Evolutionary conservation across 23 tunicate species (phyloP).

Genomic region (Halocynthia roretzi): DNA sequence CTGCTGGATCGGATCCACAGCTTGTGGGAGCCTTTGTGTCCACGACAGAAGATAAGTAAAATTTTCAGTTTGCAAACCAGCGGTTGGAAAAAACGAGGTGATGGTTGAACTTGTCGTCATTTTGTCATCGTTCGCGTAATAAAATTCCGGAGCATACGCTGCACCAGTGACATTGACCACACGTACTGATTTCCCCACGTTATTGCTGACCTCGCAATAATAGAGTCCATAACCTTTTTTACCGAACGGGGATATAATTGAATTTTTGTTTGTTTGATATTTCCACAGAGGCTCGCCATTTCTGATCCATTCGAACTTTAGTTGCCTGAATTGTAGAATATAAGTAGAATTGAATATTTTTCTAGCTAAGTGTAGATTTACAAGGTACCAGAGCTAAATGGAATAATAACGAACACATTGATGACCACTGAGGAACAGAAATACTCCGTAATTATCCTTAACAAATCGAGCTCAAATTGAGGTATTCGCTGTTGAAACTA

Average conservation of each 20-base stretch:
- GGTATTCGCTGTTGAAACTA: no score
- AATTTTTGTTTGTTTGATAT: not conserved
- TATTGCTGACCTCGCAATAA: conserved; percentile 49
- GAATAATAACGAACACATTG: no score
- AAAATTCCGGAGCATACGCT: conserved; percentile 77
- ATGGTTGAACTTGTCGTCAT: not conserved
- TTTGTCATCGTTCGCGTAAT: conserved; percentile 13
- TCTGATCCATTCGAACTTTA: conserved; percentile 5
- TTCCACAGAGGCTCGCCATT: not conserved
- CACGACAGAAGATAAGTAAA: conserved; percentile 46
- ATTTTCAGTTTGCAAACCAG: not conserved
- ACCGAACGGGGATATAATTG: conserved; percentile 9
- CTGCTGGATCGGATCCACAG: conserved; percentile 40
- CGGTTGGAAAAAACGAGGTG: not conserved
- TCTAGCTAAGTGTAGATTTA: no score
- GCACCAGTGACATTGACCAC: conserved; percentile 53
- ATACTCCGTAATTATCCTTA: no score
- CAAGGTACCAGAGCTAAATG: no score
- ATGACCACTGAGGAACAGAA: no score
- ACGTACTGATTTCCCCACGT: conserved; percentile 38
- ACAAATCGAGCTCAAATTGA: no score
- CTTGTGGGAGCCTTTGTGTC: conserved; percentile 69
- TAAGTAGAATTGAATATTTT: not conserved
- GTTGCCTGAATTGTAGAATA: not conserved
- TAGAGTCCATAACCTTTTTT: conserved; percentile 39